Evolutionary conservation across 1,140 invertebrate genomes (phyloP), one percentile per base, ranked within the genome.

Genomic region (Heliconius congener): DNA sequence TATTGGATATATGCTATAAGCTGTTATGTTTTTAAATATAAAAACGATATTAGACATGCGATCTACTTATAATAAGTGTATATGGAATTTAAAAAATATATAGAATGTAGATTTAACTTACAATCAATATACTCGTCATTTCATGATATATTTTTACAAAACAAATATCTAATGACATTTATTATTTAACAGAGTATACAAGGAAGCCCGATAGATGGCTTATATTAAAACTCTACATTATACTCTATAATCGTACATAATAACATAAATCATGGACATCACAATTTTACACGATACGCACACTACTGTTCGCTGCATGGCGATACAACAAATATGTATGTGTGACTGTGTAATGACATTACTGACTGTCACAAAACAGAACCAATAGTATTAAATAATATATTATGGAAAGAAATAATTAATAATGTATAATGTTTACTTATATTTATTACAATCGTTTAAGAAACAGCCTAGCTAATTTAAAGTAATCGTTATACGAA

Each of bases 221-320:
- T 23, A 57, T 8, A 4, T 57, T 23, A 23, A 23, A 57, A 57
- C 19, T 55, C 13, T 55, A 55, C 16, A 55, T 19, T 55, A 19
- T 19, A 55, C 52, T 57, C n/a, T 57, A 57, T 23, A 57, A 57
- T 57, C n/a, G 19, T n/a, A 27, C 60, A 66, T 4, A 66, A 60
- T 60, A 60, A 30, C 60, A 27, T 13, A 30, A 66, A 66, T 16
- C 27, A 16, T 66, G 60, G 60, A 13, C 23, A 16, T 30, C 13
- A 30, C 13, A 66, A 30, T 11, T 73, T 37, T 73, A 79, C 74
- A 76, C 52, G 71, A 37, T 55, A 80, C 79, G 55, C 79, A 80
- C 79, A 80, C 79, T 76, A 34, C 50, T 0, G 50, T 19, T 8
- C 55, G 55, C 27, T 66, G 57, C 18, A 9, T 66, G 55, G 73